phyloP scores from a whole-genome alignment of 2,797 vertebrate species.

The Lycodopsis pacificus region DNA sequence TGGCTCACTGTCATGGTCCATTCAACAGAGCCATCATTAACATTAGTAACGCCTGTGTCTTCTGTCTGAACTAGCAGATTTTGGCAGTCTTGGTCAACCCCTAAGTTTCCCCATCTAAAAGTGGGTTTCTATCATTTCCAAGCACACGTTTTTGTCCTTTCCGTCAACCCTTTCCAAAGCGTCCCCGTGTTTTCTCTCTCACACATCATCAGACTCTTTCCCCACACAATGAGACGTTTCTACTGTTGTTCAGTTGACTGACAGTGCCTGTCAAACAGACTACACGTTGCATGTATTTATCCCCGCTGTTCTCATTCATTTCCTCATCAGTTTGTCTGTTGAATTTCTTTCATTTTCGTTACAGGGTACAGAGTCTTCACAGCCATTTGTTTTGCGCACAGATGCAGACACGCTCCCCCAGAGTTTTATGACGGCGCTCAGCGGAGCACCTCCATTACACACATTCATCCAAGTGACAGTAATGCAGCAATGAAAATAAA shows the following conservation, averaged over 20 bases:
- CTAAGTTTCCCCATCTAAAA: neutral
- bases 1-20: too few relatives aligned
- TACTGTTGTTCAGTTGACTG: neutral
- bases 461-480: slow-evolving; percentile 76
- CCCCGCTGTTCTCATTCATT: neutral
- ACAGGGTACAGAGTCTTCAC: slow-evolving; percentile 3
- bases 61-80: too few relatives aligned
- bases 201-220: neutral
- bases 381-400: slow-evolving; percentile 32
- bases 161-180: neutral
- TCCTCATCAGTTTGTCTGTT: slow-evolving; percentile 1
- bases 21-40: too few relatives aligned
- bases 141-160: neutral
- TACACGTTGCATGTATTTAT: neutral
- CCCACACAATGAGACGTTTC: neutral
- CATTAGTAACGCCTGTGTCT: too few relatives aligned
- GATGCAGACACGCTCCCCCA: slow-evolving; percentile 30
- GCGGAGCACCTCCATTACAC: slow-evolving; percentile 63
- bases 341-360: slow-evolving; percentile 2
- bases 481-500: slow-evolving; percentile 56
- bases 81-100: too few relatives aligned
- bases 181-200: neutral
- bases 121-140: neutral
- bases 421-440: slow-evolving; percentile 43
- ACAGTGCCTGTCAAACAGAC: neutral